Evolutionary conservation across 2,113 vertebrate species (phyloP).

Genomic region (Pithys albifrons): DNA sequence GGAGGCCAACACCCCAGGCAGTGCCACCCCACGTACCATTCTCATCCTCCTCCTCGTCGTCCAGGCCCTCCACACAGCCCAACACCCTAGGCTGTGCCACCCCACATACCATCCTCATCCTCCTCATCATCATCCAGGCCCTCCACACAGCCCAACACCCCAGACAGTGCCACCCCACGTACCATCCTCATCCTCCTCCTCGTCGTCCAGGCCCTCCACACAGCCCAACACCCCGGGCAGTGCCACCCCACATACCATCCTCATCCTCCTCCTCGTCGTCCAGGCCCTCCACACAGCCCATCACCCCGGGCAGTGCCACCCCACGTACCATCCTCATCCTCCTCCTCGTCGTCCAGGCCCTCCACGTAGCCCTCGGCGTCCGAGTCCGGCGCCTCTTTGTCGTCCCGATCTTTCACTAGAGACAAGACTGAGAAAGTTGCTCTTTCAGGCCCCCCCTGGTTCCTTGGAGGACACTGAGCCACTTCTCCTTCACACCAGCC

Average conservation of each 20-base stretch:
- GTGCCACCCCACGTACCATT: constrained; percentile 71
- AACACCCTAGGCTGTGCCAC: too few relatives aligned
- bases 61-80: constrained; percentile 90
- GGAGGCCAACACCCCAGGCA: background rate
- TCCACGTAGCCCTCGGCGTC: constrained; percentile 92
- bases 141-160: constrained; percentile 87
- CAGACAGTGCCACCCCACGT: background rate
- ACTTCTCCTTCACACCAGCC: background rate
- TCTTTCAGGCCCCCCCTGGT: constrained; percentile 9
- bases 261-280: too few relatives aligned
- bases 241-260: constrained; percentile 73
- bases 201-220: constrained; percentile 89
- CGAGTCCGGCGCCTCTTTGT: constrained; percentile 93
- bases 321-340: constrained; percentile 85
- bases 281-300: constrained; percentile 87
- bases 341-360: constrained; percentile 89
- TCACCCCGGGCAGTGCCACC: background rate
- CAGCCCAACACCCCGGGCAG: constrained; percentile 75
- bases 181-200: constrained; percentile 91
- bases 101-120: constrained; percentile 83
- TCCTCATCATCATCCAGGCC: constrained; percentile 91
- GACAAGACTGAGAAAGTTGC: constrained; percentile 38
- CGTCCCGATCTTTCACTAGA: constrained; percentile 83
- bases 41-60: constrained; percentile 90
- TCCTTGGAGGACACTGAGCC: background rate